Evolutionary conservation across 2,797 vertebrate genomes (phyloP), one percentile per base, ranked within the genome.

Genomic region (Luscinia luscinia): DNA sequence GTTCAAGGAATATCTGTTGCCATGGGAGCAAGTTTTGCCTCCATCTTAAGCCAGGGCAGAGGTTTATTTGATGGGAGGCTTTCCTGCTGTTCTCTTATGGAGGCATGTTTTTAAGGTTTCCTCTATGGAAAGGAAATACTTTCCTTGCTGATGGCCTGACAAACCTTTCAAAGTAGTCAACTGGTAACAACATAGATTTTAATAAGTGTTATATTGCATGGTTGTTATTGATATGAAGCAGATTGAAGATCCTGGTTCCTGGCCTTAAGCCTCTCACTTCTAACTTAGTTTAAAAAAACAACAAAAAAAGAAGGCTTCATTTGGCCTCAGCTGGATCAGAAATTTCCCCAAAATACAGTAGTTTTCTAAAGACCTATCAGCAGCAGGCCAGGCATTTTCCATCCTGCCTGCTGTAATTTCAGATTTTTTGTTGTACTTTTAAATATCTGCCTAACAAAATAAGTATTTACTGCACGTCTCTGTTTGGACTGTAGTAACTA

Each of bases 401-500:
- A 49, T 63, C 30, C 38, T 91, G n/a, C 38, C 61, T 89, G 10
- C 58, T 90, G 24, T 74, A 82, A 59, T 41, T 90, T 63, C 58
- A 61, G 55, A 76, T 69, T 84, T 80, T 59, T 54, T 90, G 85
- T 90, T 93, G 75, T 95, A 86, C 74, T 89, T 96, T 57, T 82
- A 84, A 96, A 89, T 58, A 82, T 93, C 55, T 90, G 38, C 61
- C 84, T 96, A 95, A 93, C 63, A 91, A 94, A 97, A 87, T 88
- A 94, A 84, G 75, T 92, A 82, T 93, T 96, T 96, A 86, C 70
- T 90, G 38, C 55, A 76, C 16, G 24, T 95, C 70, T 90, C 83
- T 95, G 67, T 96, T 97, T 94, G 81, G 81, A 90, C 90, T 94
- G 55, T 64, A 94, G 72, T 90, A 94, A 94, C 75, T 90, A 95